Base-by-base conservation (phyloP, 2,113 vertebrate species). In the Neopipo cinnamomea region DNA sequence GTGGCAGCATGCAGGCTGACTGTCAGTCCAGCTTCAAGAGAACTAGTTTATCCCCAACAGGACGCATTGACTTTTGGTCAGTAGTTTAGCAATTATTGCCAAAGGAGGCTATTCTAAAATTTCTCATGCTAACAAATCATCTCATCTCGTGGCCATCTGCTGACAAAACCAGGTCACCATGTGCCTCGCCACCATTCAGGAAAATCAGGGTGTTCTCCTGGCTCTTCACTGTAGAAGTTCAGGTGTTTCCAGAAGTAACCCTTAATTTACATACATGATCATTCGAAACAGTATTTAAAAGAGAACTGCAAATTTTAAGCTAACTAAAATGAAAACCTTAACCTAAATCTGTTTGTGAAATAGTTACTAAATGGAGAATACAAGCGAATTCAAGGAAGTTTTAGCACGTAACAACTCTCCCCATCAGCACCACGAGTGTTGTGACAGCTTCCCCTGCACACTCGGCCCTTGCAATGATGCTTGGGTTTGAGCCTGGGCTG, bases 401-500 rank as follows among this genome's bases (percentile, higher is more conserved):
- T 68, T 83, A 23, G 46, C 23, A 33, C 0, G 3, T 24, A 68
- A 66, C 30, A 33, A 5, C 14, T 63, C 13, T 19, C 27, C 10
- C 1, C 23, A 52, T 27, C 46, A 66, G 13, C 19, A 71, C 44
- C 11, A 25, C n/a, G 46, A 74, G 47, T 35, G 37, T 19, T 84
- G 44, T 33, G 31, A 50, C 41, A 76, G 9, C 33, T 61, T 85
- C 15, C 73, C 31, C 14, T 31, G n/a, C 1, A 5, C 0, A 1
- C 50, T 35, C 6, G 24, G 16, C 28, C n/a, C 61, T 71, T 8
- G 39, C 21, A 47, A 24, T 15, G 27, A 14, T 11, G 7, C 52
- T 13, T 3, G 16, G 8, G 30, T 37, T 41, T 71, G 25, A 58
- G 11, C 0, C 0, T 24, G 33, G 53, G 24, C 62, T 59, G 33